Evolutionary conservation across 2,113 vertebrate species (phyloP).

Genomic region (Eolophus roseicapilla): DNA sequence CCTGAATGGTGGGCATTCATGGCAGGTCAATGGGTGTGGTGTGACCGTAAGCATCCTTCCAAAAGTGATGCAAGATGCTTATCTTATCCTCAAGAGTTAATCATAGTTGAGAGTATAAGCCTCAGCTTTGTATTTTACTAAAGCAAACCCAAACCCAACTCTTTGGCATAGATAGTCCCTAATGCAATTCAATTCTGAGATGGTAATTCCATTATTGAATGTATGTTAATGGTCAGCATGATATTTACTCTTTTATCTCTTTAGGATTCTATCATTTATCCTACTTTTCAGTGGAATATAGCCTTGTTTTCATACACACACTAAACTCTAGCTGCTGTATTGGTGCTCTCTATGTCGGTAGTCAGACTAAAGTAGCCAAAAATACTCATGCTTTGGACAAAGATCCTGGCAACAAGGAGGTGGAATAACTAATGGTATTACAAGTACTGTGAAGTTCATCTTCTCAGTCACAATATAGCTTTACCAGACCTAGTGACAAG

Average conservation of each 20-base stretch:
- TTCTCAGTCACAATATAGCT: background rate
- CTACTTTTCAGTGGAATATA: background rate
- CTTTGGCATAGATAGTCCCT: background rate
- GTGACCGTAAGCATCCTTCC: background rate
- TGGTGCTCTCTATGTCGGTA: background rate
- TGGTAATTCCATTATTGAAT: background rate
- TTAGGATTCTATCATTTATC: background rate
- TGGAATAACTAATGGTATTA: background rate
- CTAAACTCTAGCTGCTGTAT: background rate
- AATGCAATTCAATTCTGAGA: background rate
- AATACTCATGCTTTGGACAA: background rate
- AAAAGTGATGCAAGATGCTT: background rate
- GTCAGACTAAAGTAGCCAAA: background rate
- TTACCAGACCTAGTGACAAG: background rate
- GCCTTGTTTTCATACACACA: background rate
- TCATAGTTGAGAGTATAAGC: background rate
- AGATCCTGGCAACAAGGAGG: background rate
- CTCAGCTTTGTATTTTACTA: background rate
- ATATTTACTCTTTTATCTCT: background rate
- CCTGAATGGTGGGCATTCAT: background rate
- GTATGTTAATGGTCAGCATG: background rate
- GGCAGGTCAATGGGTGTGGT: background rate
- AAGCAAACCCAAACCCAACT: background rate
- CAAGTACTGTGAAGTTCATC: background rate
- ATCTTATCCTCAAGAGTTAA: background rate